Evolutionary conservation across 2,888 invertebrate genomes (phyloP), one percentile per base, ranked within the genome.

Genomic region (Trimorus sp.): DNA sequence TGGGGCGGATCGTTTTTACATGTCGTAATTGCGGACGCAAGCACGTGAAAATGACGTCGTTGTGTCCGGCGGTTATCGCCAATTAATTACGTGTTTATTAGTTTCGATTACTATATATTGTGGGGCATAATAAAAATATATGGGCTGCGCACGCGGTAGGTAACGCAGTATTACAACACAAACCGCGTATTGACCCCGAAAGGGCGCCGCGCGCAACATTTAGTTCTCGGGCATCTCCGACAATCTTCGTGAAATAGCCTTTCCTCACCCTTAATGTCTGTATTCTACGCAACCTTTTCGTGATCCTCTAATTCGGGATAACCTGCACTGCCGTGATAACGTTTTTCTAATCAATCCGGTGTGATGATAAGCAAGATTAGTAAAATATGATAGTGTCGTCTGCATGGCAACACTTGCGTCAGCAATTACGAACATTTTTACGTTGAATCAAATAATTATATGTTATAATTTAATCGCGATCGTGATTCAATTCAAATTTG

Each of bases 121-220:
- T 68, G 69, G 71, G 60, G 54, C 73, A 54, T 65, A 54, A 74
- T 74, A 87, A 88, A 85, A 85, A 86, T 86, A 77, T 83, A 84
- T 83, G 83, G 82, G 80, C 85, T 83, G 86, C 85, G 87, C 86
- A 87, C 87, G 86, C 87, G 85, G 85, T 84, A 73, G 79, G 84
- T 86, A 86, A 88, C 87, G 86, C 85, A 79, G 86, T 87, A 89
- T 89, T 89, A 89, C 88, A 89, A 87, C 87, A 84, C 85, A 87
- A 88, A 82, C 83, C 80, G 81, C 84, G 90, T 91, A 91, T 91
- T 91, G 91, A 91, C 91, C 91, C 88, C 82, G 86, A 88, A 89
- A 88, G 87, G 88, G 89, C 88, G 88, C 89, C 88, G 89, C 89
- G 89, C 89, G 89, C 89, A 89, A 85, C 87, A 84, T 85, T 87